These are phyloP conservation scores for Gephyroberyx darwinii DNA, from an alignment of 2,797 vertebrate genomes.

Conservation along the genomic window DNA sequence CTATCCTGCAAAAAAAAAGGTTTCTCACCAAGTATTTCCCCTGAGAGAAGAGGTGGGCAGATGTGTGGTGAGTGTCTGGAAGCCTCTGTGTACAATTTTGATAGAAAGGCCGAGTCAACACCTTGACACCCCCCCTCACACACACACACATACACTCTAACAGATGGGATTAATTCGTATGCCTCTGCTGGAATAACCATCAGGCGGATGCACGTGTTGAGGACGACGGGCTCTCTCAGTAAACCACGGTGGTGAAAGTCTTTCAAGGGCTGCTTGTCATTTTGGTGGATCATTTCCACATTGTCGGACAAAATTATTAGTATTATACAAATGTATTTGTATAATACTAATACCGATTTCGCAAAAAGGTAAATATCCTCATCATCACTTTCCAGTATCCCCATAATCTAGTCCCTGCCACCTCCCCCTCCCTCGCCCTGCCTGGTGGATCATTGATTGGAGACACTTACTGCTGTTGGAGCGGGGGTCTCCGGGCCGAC, in stretches of 20 bases:
- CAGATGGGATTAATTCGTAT: conserved; percentile 50
- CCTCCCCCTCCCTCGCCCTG: neutral
- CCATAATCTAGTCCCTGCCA: too few relatives aligned
- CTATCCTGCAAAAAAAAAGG: conserved; percentile 24
- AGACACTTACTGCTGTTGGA: conserved; percentile 74
- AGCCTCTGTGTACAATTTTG: conserved; percentile 16
- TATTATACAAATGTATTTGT: too few relatives aligned
- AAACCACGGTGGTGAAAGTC: too few relatives aligned
- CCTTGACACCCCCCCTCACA: neutral
- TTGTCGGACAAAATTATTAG: too few relatives aligned
- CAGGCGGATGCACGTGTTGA: conserved; percentile 31
- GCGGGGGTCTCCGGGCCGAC: conserved; percentile 53
- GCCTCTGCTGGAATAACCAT: conserved; percentile 44
- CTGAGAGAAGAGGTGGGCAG: conserved; percentile 30
- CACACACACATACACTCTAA: conserved; percentile 14
- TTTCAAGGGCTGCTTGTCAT: neutral
- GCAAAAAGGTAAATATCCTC: too few relatives aligned
- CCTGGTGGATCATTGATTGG: neutral
- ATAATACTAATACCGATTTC: too few relatives aligned
- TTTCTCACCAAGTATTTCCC: conserved; percentile 17
- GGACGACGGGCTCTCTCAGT: neutral
- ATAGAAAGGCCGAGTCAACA: neutral
- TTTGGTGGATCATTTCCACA: too few relatives aligned
- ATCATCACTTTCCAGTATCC: too few relatives aligned
- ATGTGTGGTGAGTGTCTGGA: conserved; percentile 15